Evolutionary conservation across 2,113 vertebrate species (phyloP).

Genomic region (Haemorhous mexicanus): DNA sequence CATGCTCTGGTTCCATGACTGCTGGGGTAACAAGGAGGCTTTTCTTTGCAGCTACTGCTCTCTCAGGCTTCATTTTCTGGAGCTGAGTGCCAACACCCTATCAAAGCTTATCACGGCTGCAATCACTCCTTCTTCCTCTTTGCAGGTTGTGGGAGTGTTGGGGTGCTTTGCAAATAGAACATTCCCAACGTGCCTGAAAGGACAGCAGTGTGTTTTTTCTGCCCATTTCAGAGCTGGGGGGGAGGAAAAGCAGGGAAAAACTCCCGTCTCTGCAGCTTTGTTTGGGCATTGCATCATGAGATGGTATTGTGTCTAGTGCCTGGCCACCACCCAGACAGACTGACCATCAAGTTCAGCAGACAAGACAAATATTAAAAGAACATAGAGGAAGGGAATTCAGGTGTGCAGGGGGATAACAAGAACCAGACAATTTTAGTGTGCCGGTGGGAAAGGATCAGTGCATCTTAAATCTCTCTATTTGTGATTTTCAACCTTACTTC

Average conservation of each 20-base stretch:
- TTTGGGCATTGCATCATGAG: neutral
- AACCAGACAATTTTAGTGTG: neutral
- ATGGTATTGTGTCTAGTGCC: neutral
- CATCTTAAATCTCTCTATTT: neutral
- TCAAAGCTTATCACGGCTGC: neutral
- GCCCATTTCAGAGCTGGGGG: neutral
- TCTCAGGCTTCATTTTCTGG: neutral
- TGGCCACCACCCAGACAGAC: too few species aligned
- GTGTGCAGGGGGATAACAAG: neutral
- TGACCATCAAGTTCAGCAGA: neutral
- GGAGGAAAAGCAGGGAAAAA: neutral
- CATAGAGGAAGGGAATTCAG: neutral
- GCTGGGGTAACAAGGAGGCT: neutral
- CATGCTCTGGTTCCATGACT: neutral
- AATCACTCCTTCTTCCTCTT: neutral
- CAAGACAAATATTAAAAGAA: neutral
- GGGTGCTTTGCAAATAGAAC: neutral
- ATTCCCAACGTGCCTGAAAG: neutral
- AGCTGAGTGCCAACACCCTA: neutral
- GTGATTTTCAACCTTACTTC: neutral
- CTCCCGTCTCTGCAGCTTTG: neutral
- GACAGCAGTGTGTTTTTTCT: accelerated
- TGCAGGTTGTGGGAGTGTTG: neutral
- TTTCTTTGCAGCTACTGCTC: neutral
- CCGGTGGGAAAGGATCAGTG: neutral